Conservation (phyloP, 2,113 vertebrate genomes). For the Tylochromis polylepis region DNA sequence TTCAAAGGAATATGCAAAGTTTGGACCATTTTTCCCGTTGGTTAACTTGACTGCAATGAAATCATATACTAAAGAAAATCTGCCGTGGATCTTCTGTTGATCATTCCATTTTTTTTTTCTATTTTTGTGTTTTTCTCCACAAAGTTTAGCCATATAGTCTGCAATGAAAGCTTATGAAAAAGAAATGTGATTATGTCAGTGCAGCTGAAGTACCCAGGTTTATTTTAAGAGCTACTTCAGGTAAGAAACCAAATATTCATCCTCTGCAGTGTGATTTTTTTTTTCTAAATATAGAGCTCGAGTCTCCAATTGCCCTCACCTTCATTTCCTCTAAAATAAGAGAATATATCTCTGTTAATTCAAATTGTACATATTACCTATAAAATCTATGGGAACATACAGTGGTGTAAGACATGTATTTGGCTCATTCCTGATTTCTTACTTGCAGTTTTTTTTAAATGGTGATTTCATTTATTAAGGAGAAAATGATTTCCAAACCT, state of each 20-base stretch:
- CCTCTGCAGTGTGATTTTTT: neutral
- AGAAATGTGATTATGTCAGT: constrained; percentile 8
- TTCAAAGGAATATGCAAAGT: constrained; percentile 32
- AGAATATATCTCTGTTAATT: neutral
- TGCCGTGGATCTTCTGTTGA: neutral
- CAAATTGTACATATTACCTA: neutral
- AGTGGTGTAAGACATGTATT: neutral
- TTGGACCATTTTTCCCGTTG: neutral
- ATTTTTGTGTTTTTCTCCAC: neutral
- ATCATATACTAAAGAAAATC: neutral
- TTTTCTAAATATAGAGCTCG: neutral
- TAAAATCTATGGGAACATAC: no score
- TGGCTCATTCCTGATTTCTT: neutral
- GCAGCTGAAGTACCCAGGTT: neutral
- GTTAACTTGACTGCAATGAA: constrained; percentile 9
- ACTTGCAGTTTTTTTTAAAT: neutral
- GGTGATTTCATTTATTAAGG: neutral
- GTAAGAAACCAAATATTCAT: neutral
- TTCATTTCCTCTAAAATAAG: neutral
- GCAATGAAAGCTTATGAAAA: neutral
- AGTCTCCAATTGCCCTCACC: neutral
- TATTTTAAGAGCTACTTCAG: constrained; percentile 12
- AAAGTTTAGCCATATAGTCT: neutral
- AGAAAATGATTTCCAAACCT: neutral
- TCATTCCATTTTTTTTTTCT: neutral